Conservation (phyloP, 2,888 invertebrate species). For the Drosophila robusta region DNA sequence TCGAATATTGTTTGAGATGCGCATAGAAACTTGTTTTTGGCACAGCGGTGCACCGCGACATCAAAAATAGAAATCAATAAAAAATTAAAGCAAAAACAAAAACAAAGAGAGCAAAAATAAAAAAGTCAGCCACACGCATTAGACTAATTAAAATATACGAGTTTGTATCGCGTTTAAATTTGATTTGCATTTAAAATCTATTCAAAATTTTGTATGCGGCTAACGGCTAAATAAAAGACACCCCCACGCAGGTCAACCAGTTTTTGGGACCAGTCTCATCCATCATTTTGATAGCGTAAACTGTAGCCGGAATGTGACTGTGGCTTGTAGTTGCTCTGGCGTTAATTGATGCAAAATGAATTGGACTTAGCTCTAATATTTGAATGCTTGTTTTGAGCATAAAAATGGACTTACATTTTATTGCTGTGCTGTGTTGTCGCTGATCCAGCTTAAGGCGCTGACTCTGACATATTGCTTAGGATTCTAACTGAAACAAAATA, state of each 20-base stretch:
- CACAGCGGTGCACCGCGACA: slow-evolving; percentile 51
- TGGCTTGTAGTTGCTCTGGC: slow-evolving; percentile 1
- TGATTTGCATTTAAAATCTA: slow-evolving; percentile 75
- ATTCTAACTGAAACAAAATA: slow-evolving; percentile 58
- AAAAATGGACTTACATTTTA: slow-evolving; percentile 66
- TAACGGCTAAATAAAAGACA: slow-evolving; percentile 34
- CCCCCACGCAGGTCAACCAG: slow-evolving; percentile 70
- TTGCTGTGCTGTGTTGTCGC: slow-evolving; percentile 26
- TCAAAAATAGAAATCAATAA: slow-evolving; percentile 69
- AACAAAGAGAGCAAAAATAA: slow-evolving; percentile 18
- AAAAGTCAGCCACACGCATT: slow-evolving; percentile 57
- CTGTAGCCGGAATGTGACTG: slow-evolving; percentile 40
- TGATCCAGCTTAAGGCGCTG: slow-evolving; percentile 54
- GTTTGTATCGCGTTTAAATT: slow-evolving; percentile 51
- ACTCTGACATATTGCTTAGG: slow-evolving; percentile 61
- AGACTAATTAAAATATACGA: slow-evolving; percentile 74
- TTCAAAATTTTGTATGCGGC: slow-evolving; percentile 48
- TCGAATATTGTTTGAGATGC: slow-evolving; percentile 25
- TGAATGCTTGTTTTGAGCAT: slow-evolving; percentile 14
- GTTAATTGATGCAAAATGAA: slow-evolving; percentile 63
- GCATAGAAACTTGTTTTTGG: slow-evolving; percentile 47
- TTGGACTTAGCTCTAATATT: slow-evolving; percentile 36
- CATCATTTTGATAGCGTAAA: slow-evolving; percentile 68
- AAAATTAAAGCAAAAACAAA: slow-evolving; percentile 38
- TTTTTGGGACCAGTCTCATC: slow-evolving; percentile 67